Conservation (phyloP, 2,797 vertebrate genomes). For the Falco cherrug region DNA sequence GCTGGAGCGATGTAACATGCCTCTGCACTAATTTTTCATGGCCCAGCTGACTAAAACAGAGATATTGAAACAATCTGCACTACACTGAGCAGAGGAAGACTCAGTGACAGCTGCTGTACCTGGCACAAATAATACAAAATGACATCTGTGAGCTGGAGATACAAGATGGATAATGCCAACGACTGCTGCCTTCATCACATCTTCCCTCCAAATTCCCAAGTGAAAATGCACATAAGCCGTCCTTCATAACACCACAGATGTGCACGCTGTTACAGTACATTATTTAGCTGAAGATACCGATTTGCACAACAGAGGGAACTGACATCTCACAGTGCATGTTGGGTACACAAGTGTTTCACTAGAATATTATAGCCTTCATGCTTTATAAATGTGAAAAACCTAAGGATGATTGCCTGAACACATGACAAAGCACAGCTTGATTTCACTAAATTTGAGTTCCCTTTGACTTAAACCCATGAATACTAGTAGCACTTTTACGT, state of each 20-base stretch:
- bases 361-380: background rate
- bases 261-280: accelerated
- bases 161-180: background rate
- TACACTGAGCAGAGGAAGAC: background rate
- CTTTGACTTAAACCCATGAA: background rate
- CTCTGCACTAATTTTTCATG: background rate
- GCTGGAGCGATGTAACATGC: accelerated
- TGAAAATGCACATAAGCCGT: background rate
- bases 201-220: background rate
- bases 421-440: background rate
- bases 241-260: accelerated
- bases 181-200: background rate
- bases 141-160: background rate
- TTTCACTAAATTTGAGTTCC: background rate
- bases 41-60: background rate
- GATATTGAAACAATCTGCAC: background rate
- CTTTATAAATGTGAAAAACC: background rate
- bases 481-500: background rate
- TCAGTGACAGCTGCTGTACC: background rate
- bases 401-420: background rate
- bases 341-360: accelerated
- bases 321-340: background rate
- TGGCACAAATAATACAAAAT: background rate
- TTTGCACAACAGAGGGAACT: background rate
- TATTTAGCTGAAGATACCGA: background rate